Base-by-base conservation (phyloP, 2,113 vertebrate genomes). In the Galemys pyrenaicus region DNA sequence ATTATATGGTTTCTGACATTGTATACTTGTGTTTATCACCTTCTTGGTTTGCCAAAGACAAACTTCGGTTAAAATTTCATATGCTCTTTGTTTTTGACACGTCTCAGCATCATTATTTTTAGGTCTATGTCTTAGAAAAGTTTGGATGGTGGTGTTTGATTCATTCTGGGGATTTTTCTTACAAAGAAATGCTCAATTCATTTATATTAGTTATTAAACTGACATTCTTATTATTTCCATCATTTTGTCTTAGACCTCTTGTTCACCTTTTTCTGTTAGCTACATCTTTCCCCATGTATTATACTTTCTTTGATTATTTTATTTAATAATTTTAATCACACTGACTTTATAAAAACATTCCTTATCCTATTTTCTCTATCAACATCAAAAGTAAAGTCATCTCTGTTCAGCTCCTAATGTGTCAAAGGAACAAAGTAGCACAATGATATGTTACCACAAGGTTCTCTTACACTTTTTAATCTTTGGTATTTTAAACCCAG, bases 381-480 rank as follows among this genome's bases (percentile, higher is more conserved):
- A 91, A 24, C 67, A 78, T 83, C 35, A 92, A 79, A 94, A 74
- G 91, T 82, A n/a, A 82, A 88, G 46, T 87, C 39, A 67, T 60
- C 39, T 67, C 56, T 92, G 1, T 32, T 20, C 5, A 84, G 22
- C 60, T 41, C 39, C 62, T 93, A 89, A 54, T 41, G 13, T 60
- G 60, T 46, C 7, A 58, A 73, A 83, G 39, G 46, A 95, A 79
- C 65, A 84, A 77, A 78, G 46, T 44, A 35, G 83, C 6, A 49
- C 83, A 2, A 20, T 26, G 51, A 3, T 35, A 35, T 78, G 26
- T 87, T 58, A 56, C 83, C 44, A 87, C 35, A 77, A n/a, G 67
- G 49, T 89, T 30, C 26, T 39, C 32, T 81, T 10, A 13, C 32
- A 35, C 26, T 87, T 87, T 37, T 83, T 80, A 75, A 71, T n/a